Base-by-base conservation (phyloP, 2,888 invertebrate species). In the Eupithecia subfuscata region DNA sequence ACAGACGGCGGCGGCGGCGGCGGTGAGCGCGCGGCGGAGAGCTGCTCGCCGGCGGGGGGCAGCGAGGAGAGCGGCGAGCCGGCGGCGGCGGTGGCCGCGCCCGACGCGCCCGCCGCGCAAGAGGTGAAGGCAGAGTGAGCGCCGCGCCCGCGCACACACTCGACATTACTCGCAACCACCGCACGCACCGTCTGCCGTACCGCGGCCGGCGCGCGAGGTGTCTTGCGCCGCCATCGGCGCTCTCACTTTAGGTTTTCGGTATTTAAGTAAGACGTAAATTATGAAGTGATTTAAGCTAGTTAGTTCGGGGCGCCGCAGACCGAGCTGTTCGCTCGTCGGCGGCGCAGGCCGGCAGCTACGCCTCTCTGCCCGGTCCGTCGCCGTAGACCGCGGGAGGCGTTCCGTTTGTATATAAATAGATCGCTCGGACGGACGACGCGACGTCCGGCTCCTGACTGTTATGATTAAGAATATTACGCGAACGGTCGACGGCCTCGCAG, bases 251-350 rank as follows among this genome's bases (percentile, higher is more conserved):
- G 86, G 86, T 88, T 91, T 92, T 92, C 92, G 92, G 90, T 93
- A 92, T 92, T 88, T 92, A 89, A 91, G 90, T 91, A 93, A 91
- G 91, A 92, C 92, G 88, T 93, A 93, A 94, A 94, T 94, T 94
- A 92, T 92, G 89, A 89, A 93, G 92, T 93, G 92, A 92, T 88
- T 92, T 90, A 89, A 90, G 90, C 90, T 80, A 79, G 89, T 89
- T 88, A 89, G 86, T 86, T 84, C 84, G 87, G 85, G 82, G 84
- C 84, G 86, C 78, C 82, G 84, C 83, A 82, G 81, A 80, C 79
- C 25, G 52, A 81, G 76, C 79, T 78, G 14, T 80, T 84, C 78
- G 81, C 79, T 78, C 63, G 70, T 64, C 71, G 70, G 81, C 81
- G 80, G 75, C 79, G 67, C 71, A 71, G 71, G 70, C 79, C 82